A percentile compares a stretch with the other conserved stretches of the same genome.
Evolutionary conservation across 2,888 invertebrate genomes (phyloP).

Genomic region (Lepeophtheirus nordmannii): DNA sequence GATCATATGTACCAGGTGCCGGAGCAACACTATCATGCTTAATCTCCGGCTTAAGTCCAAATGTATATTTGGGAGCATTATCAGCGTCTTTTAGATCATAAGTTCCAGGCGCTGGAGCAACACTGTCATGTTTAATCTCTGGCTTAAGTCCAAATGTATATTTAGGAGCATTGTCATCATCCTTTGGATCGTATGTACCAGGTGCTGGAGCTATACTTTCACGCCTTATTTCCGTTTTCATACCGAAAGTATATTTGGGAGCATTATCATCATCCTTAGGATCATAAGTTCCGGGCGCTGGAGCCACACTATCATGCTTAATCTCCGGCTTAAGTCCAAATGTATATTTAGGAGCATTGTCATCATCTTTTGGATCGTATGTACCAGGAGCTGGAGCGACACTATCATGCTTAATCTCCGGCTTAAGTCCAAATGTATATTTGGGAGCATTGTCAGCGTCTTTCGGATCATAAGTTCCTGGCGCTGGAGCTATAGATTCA

Average conservation of each 20-base stretch:
- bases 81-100: constrained; percentile 18
- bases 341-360: background rate
- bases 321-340: background rate
- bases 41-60: constrained; percentile 21
- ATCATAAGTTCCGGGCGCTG: constrained; percentile 22
- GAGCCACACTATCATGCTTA: background rate
- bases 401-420: constrained; percentile 12
- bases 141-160: constrained; percentile 20
- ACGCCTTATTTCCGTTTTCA: constrained; percentile 10
- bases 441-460: background rate
- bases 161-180: constrained; percentile 6
- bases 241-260: constrained; percentile 17
- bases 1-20: constrained; percentile 67
- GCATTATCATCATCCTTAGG: constrained; percentile 39
- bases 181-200: constrained; percentile 21
- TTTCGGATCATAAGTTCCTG: constrained; percentile 19
- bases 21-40: constrained; percentile 46
- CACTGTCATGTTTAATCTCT: constrained; percentile 8
- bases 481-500: constrained; percentile 7
- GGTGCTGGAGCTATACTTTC: constrained; percentile 12
- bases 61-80: constrained; percentile 2
- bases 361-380: constrained; percentile 4
- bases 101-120: constrained; percentile 20
- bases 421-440: constrained; percentile 15
- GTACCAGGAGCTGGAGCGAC: constrained; percentile 20